A percentile compares a stretch with the other conserved stretches of the same genome.
phyloP scores from a whole-genome alignment of 1,140 invertebrate species.

The Tetramorium simillimum region DNA sequence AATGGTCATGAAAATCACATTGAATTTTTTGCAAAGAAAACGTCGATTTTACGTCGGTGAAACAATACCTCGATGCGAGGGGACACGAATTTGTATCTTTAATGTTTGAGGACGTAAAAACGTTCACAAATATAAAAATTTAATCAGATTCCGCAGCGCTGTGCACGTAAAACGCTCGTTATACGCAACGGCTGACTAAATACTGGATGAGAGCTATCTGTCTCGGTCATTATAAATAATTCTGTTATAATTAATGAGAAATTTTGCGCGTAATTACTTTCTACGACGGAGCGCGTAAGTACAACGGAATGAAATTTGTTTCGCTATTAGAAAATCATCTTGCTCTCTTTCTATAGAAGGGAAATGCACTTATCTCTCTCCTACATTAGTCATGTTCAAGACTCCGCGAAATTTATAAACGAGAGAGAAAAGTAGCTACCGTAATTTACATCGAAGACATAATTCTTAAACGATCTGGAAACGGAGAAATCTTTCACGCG shows the following conservation, averaged over 20 bases:
- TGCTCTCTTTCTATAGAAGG: slow-evolving; percentile 21
- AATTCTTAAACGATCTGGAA: slow-evolving; percentile 5
- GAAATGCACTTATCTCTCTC: neutral
- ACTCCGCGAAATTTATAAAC: neutral
- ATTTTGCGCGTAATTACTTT: slow-evolving; percentile 59
- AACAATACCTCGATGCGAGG: neutral
- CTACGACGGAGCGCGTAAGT: neutral
- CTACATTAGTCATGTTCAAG: neutral
- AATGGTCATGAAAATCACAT: neutral
- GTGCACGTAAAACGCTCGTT: slow-evolving; percentile 51
- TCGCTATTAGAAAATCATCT: slow-evolving; percentile 57
- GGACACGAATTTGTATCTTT: neutral
- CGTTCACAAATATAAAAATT: slow-evolving; percentile 23
- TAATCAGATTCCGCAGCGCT: slow-evolving; percentile 30
- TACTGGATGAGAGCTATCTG: slow-evolving; percentile 43
- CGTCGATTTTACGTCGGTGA: neutral
- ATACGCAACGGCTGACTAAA: slow-evolving; percentile 30
- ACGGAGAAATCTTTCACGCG: neutral
- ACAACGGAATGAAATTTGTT: slow-evolving; percentile 44
- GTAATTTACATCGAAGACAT: neutral
- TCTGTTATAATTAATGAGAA: slow-evolving; percentile 57
- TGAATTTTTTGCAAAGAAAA: neutral
- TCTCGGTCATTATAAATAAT: slow-evolving; percentile 51
- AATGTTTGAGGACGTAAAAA: neutral
- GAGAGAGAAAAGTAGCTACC: neutral